Percentiles rank a stretch among this genome's conserved stretches.
Conservation (phyloP, 2,113 vertebrate species). For the Leucoraja erinaceus region DNA sequence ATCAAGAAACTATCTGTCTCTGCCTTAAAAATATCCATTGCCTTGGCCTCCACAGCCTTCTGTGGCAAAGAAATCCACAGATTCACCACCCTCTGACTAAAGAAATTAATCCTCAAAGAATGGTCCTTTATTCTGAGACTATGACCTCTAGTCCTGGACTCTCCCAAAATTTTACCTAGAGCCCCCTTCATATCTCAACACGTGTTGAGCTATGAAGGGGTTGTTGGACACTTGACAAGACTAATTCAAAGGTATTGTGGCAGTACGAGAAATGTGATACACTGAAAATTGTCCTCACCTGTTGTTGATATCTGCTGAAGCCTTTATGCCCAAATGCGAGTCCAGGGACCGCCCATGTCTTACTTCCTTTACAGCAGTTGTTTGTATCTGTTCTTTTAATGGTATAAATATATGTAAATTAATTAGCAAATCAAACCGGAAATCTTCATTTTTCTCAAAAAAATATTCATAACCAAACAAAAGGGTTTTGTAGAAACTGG, state of each 20-base stretch:
- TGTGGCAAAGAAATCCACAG: too few relatives aligned
- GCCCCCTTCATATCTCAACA: neutral
- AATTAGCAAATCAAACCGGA: conserved; percentile 13
- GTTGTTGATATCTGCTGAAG: neutral
- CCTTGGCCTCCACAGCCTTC: too few relatives aligned
- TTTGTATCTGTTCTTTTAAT: conserved; percentile 33
- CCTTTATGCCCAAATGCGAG: neutral
- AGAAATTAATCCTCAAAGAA: too few relatives aligned
- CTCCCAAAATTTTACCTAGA: neutral
- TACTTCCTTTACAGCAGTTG: neutral
- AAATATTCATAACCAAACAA: neutral
- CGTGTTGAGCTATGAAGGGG: too few relatives aligned
- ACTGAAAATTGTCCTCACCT: conserved; percentile 27
- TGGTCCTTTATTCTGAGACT: too few relatives aligned
- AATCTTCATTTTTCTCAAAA: neutral
- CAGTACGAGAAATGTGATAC: neutral
- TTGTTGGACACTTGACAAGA: neutral
- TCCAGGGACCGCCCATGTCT: neutral
- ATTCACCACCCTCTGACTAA: too few relatives aligned
- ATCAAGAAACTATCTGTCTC: too few relatives aligned
- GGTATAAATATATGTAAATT: neutral
- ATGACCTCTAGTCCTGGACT: too few relatives aligned
- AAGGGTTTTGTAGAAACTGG: too few relatives aligned
- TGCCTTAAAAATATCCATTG: too few relatives aligned
- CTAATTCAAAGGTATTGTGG: neutral